phyloP scores from a whole-genome alignment of 2,797 vertebrate genomes.

The Manis javanica region DNA sequence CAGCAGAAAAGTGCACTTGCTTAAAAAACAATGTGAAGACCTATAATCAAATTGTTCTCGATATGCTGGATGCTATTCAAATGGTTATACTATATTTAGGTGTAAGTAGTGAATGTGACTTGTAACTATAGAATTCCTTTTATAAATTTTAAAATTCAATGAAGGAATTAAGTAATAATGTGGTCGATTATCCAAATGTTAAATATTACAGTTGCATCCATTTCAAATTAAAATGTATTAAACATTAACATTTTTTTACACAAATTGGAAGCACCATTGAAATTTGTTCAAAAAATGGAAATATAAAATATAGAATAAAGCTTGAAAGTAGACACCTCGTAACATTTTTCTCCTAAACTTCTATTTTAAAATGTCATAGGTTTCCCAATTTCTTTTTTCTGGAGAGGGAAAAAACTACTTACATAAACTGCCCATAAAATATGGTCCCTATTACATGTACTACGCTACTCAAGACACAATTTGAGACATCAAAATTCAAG shows the following conservation, averaged over 20 bases:
- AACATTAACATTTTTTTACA: constrained; percentile 41
- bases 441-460: neutral
- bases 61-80: neutral
- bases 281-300: constrained; percentile 29
- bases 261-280: constrained; percentile 6
- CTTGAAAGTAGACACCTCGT: neutral
- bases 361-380: neutral
- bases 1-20: constrained; percentile 52
- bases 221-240: constrained; percentile 18
- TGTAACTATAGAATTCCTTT: constrained; percentile 15
- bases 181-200: constrained; percentile 26
- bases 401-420: neutral
- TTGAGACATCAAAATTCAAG: constrained; percentile 14
- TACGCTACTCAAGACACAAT: neutral
- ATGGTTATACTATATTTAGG: constrained; percentile 33
- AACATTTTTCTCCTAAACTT: constrained; percentile 22
- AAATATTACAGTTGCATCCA: neutral
- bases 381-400: neutral
- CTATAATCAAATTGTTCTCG: constrained; percentile 47
- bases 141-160: neutral
- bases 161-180: neutral
- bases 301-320: neutral
- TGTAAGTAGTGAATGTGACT: neutral
- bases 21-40: constrained; percentile 51
- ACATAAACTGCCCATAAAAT: neutral